Conservation (phyloP, 2,888 invertebrate genomes). For the Nephrotoma flavescens region DNA sequence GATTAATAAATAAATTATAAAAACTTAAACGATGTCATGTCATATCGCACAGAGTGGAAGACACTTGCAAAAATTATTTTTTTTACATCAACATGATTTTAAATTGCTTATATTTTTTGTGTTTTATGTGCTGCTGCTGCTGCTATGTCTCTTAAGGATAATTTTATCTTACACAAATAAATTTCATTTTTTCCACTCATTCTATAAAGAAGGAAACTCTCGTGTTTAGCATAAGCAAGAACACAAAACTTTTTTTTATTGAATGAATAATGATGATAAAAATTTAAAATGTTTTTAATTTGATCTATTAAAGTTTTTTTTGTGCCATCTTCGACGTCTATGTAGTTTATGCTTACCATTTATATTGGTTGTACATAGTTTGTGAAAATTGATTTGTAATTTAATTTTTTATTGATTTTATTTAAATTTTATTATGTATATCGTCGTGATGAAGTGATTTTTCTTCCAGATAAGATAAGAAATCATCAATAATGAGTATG, state of each 20-base stretch:
- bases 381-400: not conserved
- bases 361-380: not conserved
- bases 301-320: not conserved
- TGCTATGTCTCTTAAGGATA: not conserved
- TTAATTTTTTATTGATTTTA: not conserved
- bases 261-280: not conserved
- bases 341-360: not conserved
- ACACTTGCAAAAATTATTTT: not conserved
- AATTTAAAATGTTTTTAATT: not conserved
- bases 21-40: not conserved
- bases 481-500: not conserved
- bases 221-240: not conserved
- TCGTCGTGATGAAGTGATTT: not conserved
- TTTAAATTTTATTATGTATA: not conserved
- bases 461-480: not conserved
- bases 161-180: not conserved
- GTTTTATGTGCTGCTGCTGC: not conserved
- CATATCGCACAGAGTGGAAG: not conserved
- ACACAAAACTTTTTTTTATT: not conserved
- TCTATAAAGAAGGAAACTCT: not conserved
- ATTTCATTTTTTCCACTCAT: not conserved
- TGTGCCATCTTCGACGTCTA: not conserved
- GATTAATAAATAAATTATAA: not conserved
- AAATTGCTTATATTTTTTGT: not conserved
- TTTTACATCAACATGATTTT: not conserved